Evolutionary conservation across 1,140 invertebrate genomes (phyloP).

Genomic region (Orussus abietinus): DNA sequence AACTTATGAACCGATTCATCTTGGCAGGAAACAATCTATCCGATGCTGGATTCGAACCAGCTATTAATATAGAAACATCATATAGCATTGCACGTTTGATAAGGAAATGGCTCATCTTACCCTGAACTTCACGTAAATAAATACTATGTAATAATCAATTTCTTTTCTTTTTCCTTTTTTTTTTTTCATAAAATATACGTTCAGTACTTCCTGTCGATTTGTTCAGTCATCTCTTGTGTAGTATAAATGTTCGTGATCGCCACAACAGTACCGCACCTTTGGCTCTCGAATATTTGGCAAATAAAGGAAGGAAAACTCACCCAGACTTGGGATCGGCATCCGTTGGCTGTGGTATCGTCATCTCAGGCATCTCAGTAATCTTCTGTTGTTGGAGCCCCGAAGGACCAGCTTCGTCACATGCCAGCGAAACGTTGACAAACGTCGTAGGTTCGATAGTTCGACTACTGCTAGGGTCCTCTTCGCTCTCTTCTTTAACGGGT

Average conservation of each 20-base stretch:
- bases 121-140: no score
- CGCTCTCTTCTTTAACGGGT: conserved; percentile 48
- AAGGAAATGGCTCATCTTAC: no score
- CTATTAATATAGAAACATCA: no score
- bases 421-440: conserved; percentile 51
- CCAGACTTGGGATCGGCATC: conserved; percentile 53
- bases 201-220: no score
- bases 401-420: conserved; percentile 56
- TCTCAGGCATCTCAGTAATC: conserved; percentile 42
- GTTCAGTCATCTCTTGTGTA: no score
- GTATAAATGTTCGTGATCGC: conserved; percentile 34
- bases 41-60: no score
- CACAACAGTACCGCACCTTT: conserved; percentile 48
- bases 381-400: conserved; percentile 55
- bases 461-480: conserved; percentile 40
- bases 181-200: no score
- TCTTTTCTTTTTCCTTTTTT: no score
- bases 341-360: conserved; percentile 35
- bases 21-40: no score
- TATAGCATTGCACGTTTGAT: no score
- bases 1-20: no score
- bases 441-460: conserved; percentile 47
- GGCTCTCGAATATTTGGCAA: conserved; percentile 26
- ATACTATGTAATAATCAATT: no score
- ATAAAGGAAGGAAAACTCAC: conserved; percentile 52